Evolutionary conservation across 1,140 invertebrate species (phyloP).

Genomic region (Mactra quadrangularis): DNA sequence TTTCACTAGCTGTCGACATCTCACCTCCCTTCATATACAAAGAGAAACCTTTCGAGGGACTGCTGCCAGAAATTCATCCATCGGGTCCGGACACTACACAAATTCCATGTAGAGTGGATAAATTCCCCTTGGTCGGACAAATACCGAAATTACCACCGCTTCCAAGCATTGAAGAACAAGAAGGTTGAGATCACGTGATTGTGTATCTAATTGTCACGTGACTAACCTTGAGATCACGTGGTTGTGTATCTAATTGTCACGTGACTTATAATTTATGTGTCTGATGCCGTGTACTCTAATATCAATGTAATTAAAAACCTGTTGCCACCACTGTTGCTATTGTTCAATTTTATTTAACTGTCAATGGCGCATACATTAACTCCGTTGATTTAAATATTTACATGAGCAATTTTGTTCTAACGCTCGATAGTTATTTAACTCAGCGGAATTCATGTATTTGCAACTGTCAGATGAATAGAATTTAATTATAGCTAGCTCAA

Average conservation of each 20-base stretch:
- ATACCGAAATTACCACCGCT: slow-evolving; percentile 55
- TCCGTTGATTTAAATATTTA: too few species aligned
- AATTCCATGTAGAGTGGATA: slow-evolving; percentile 47
- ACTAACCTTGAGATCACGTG: slow-evolving; percentile 35
- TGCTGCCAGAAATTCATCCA: slow-evolving; percentile 15
- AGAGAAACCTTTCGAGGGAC: slow-evolving; percentile 44
- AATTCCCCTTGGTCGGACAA: slow-evolving; percentile 44
- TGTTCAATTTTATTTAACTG: too few species aligned
- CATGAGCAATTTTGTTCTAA: too few species aligned
- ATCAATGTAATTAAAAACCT: background rate
- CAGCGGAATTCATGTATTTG: too few species aligned
- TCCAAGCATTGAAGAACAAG: slow-evolving; percentile 56
- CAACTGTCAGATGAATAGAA: too few species aligned
- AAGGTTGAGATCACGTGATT: slow-evolving; percentile 50
- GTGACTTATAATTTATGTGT: background rate
- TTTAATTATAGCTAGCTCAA: too few species aligned
- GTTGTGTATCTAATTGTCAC: slow-evolving; percentile 17
- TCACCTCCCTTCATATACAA: slow-evolving; percentile 48
- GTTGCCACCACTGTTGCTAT: background rate
- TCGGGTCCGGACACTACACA: background rate
- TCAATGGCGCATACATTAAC: too few species aligned
- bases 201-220: slow-evolving; percentile 19
- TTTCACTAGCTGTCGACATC: slow-evolving; percentile 48
- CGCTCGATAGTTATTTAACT: too few species aligned
- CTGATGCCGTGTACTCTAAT: background rate